A percentile compares a stretch with the other conserved stretches of the same genome.
phyloP scores from a whole-genome alignment of 92 coral and sea anemone species.

The Hydrozoanthus gracilis region DNA sequence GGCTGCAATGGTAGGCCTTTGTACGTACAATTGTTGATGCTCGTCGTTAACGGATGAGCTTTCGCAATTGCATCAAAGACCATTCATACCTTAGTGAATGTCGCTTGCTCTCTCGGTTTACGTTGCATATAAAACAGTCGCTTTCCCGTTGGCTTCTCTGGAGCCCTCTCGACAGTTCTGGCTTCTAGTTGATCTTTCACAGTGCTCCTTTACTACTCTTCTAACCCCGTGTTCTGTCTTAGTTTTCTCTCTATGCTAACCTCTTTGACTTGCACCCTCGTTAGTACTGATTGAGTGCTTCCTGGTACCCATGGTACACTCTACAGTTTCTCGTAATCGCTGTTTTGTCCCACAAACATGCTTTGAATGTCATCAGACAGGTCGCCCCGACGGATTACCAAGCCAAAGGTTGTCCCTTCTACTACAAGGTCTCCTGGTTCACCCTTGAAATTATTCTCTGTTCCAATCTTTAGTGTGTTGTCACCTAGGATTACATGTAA shows the following conservation, averaged over 20 bases:
- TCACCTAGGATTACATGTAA: conserved; percentile 66
- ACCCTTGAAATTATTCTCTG: conserved; percentile 57
- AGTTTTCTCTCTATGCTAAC: conserved; percentile 54
- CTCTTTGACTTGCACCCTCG: conserved; percentile 59
- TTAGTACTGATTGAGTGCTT: conserved; percentile 53
- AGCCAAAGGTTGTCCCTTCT: no score
- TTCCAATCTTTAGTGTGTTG: conserved; percentile 48
- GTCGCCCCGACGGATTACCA: conserved; percentile 58
- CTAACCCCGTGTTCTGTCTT: conserved; percentile 31
- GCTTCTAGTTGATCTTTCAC: conserved; percentile 45
- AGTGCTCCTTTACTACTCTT: conserved; percentile 49
- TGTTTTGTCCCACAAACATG: conserved; percentile 47
- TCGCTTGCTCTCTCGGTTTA: conserved; percentile 63
- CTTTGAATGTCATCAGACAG: not conserved
- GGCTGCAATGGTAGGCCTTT: not conserved
- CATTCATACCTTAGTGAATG: conserved; percentile 52
- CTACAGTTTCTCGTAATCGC: conserved; percentile 63
- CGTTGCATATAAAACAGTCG: conserved; percentile 67
- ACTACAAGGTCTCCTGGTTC: conserved; percentile 59
- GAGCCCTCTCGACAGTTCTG: conserved; percentile 62
- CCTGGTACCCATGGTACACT: conserved; percentile 80
- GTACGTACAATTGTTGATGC: conserved; percentile 40
- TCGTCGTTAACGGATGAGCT: conserved; percentile 22
- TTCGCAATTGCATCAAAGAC: no score
- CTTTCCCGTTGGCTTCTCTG: conserved; percentile 55